Conservation (phyloP, 2,113 vertebrate genomes). For the Oryctolagus cuniculus region DNA sequence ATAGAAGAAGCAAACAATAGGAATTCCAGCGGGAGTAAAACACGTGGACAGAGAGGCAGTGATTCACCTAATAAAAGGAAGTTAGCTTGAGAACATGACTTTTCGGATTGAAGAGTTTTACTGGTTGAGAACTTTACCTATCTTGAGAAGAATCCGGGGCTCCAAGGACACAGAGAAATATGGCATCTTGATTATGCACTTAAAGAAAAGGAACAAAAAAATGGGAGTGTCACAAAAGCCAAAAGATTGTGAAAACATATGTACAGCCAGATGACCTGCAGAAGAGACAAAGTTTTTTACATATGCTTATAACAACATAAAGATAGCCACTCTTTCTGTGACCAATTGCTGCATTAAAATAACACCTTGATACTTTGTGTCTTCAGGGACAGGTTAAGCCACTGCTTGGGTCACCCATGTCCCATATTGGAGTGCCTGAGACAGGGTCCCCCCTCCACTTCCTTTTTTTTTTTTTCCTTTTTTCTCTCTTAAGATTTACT, state of each 20-base stretch:
- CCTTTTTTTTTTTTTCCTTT: too few relatives aligned
- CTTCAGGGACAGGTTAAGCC: background rate
- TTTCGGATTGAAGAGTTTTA: background rate
- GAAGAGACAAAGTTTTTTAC: background rate
- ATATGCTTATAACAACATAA: background rate
- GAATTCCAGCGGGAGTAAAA: background rate
- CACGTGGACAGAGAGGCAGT: background rate
- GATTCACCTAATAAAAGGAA: background rate
- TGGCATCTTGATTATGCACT: background rate
- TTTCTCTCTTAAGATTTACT: too few relatives aligned
- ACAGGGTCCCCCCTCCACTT: too few relatives aligned
- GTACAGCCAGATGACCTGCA: background rate
- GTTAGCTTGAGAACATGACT: background rate
- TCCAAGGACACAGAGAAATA: background rate
- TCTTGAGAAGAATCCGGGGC: background rate
- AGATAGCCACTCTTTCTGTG: background rate
- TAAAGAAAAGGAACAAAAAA: background rate
- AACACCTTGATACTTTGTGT: background rate
- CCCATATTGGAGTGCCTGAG: too few relatives aligned
- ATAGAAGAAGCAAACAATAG: background rate
- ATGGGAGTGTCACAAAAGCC: background rate
- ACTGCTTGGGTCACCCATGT: too few relatives aligned
- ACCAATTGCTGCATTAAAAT: background rate
- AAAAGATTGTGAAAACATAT: background rate
- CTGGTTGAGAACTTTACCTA: background rate